Base-by-base conservation (phyloP, 2,113 vertebrate species). In the Haliaeetus leucogaster region DNA sequence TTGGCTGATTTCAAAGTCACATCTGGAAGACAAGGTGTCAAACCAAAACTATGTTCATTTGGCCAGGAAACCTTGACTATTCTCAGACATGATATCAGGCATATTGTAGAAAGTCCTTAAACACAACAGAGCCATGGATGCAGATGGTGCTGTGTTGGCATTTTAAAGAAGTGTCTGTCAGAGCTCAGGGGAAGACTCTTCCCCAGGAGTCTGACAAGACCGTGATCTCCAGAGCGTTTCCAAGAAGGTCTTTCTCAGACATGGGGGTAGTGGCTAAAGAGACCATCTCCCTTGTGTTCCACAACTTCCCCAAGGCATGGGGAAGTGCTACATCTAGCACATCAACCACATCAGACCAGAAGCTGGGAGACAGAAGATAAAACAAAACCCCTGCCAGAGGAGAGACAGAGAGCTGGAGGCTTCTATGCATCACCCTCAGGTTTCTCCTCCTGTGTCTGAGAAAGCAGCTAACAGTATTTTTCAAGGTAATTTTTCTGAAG, bases 391-490 rank as follows among this genome's bases (percentile, higher is more conserved):
- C 15, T n/a, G 16, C 25, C 38, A 65, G 56, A 79, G 36, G 29
- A 89, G 34, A 62, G 7, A 81, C 18, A 17, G 23, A 27, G 3
- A 23, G n/a, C 9, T 58, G 38, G 14, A 47, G 16, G 9, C 56
- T 65, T 45, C 65, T 83, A 55, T 17, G 16, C 32, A 8, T 92
- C 56, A 43, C 8, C 26, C 0, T 3, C 9, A 70, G 23, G 17
- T 61, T 86, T 77, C 56, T 56, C 18, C 89, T 65, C 20, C 43
- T 13, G 4, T 55, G 30, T 65, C 72, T n/a, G 88, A 91, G 22
- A 79, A 91, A 82, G 53, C 62, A 86, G 27, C 36, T 78, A 93
- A 86, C 8, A 61, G 66, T 34, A 70, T 63, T 93, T 85, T 86
- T 62, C 36, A 82, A 13, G 27, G 43, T 62, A 68, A 52, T 22